These are phyloP conservation scores for Perca fluviatilis DNA, from an alignment of 2,113 vertebrate genomes.

Conservation along the genomic window DNA sequence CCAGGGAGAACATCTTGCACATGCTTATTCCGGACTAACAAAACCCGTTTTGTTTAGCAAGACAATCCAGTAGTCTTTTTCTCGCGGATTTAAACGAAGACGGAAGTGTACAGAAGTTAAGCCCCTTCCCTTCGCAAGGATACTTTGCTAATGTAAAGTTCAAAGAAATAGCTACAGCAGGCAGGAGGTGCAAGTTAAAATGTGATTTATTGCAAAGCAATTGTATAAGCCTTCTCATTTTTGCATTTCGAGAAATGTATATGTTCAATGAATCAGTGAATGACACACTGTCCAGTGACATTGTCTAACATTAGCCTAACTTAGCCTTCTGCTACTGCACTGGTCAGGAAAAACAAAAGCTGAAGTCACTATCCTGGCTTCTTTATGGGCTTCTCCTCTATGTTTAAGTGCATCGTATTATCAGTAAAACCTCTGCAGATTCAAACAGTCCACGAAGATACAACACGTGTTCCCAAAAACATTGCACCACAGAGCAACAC, in stretches of 20 bases:
- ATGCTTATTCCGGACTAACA: background rate
- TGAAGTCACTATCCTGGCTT: background rate
- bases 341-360: background rate
- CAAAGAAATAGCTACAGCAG: background rate
- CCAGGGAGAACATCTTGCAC: background rate
- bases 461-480: background rate
- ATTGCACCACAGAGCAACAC: background rate
- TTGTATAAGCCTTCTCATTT: background rate
- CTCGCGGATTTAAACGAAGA: background rate
- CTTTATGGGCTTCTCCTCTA: background rate
- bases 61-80: too few species aligned
- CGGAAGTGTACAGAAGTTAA: conserved; percentile 1
- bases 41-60: background rate
- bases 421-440: background rate
- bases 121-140: background rate
- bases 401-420: background rate
- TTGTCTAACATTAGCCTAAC: background rate
- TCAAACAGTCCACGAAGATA: background rate
- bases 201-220: background rate
- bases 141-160: background rate
- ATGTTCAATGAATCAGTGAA: background rate
- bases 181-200: background rate
- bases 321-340: background rate
- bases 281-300: background rate
- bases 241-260: background rate